Evolutionary conservation across 2,888 invertebrate genomes (phyloP).

Genomic region (Holacanthella duospinosa): DNA sequence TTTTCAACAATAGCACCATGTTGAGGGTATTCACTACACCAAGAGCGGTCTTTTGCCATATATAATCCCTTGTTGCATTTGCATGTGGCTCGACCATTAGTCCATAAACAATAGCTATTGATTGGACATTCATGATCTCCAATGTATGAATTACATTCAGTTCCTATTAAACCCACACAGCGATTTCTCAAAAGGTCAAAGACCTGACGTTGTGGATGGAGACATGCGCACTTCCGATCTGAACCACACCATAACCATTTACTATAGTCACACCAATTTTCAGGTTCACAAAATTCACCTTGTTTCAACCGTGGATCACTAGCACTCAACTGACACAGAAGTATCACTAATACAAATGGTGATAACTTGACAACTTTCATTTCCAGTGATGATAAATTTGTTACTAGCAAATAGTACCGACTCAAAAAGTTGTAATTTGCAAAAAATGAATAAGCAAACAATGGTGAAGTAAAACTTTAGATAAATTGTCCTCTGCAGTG

Average conservation of each 20-base stretch:
- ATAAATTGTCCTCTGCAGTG: too few relatives aligned
- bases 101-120: slow-evolving; percentile 12
- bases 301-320: neutral
- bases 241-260: slow-evolving; percentile 18
- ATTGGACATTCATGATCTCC: slow-evolving; percentile 13
- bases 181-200: slow-evolving; percentile 9
- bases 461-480: too few relatives aligned
- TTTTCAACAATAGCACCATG: neutral
- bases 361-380: too few relatives aligned
- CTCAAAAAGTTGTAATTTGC: too few relatives aligned
- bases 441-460: too few relatives aligned
- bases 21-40: neutral
- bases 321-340: too few relatives aligned
- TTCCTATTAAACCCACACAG: slow-evolving; percentile 13
- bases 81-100: neutral
- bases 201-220: slow-evolving; percentile 11
- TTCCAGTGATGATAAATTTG: too few relatives aligned
- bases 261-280: slow-evolving; percentile 15
- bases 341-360: too few relatives aligned
- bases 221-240: slow-evolving; percentile 10
- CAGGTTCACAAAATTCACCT: slow-evolving; percentile 9
- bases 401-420: too few relatives aligned
- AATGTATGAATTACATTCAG: slow-evolving; percentile 18
- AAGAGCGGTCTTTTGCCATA: neutral
- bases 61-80: neutral